Base-by-base conservation (phyloP, 2,113 vertebrate genomes). In the Pollimyrus isidori region DNA sequence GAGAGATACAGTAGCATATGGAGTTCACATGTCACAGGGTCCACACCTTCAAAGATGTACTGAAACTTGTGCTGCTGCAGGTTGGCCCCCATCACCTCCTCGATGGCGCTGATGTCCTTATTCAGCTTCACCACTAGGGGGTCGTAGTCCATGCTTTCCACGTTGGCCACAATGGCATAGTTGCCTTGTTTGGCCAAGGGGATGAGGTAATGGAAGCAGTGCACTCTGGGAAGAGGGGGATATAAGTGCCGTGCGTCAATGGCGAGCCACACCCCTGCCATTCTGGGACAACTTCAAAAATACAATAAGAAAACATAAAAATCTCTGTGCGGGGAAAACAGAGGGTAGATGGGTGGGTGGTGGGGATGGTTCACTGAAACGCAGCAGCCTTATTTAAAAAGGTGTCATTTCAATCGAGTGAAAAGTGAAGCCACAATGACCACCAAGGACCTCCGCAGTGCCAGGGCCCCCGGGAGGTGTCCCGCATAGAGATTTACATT, bases 121-220 rank as follows among this genome's bases (percentile, higher is more conserved):
- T 99, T 99, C 90, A 99, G 97, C 87, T 97, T 96, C 86, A 99
- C 98, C 91, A 99, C 98, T 82, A 99, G 97, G 0, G 98, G 97
- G 95, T 99, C 98, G 6, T 99, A 99, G 92, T 99, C 98, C 98
- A 99, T 99, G 89, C 98, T 99, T 93, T 99, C 98, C 93, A 98
- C 98, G 0, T 99, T 99, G 26, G 98, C 98, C 0, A 99, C 98
- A 0, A 99, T 99, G 93, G 98, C 98, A 0, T 99, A 99, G 92
- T 99, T 99, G 1, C 98, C 98, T 88, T 99, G 97, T 89, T 99
- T 99, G 11, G 98, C 96, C 92, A 99, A 94, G 0, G 98, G 98
- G 92, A 99, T 99, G 91, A 99, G 95, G 94, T 99, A 99, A 93
- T 99, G 97, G 95, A 99, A 99, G 65, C 98, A 99, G 86, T 99